Conservation (phyloP, 2,797 vertebrate genomes). For the Oreortyx pictus region DNA sequence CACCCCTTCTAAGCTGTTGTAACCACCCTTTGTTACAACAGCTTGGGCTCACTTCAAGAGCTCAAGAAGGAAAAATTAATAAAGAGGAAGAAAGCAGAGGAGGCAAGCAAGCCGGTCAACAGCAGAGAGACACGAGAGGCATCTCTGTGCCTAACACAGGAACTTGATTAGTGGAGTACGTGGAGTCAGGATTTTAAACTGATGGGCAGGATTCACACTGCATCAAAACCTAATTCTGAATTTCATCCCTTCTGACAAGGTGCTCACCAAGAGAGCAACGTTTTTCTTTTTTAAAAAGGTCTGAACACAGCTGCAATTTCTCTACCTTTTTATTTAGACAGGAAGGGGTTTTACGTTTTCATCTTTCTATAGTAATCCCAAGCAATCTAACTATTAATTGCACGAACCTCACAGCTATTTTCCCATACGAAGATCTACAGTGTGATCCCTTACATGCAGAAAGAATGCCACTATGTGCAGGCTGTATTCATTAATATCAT, state of each 20-base stretch:
- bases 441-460: slow-evolving; percentile 28
- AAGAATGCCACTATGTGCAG: slow-evolving; percentile 47
- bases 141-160: background rate
- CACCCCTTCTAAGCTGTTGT: slow-evolving; percentile 47
- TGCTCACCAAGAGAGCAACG: background rate
- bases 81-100: slow-evolving; percentile 40
- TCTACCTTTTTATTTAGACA: background rate
- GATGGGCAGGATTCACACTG: background rate
- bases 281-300: accelerated
- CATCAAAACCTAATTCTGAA: background rate
- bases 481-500: slow-evolving; percentile 68
- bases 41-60: slow-evolving; percentile 26
- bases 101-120: slow-evolving; percentile 47
- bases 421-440: slow-evolving; percentile 21
- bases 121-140: slow-evolving; percentile 18
- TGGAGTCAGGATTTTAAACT: background rate
- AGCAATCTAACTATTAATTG: background rate
- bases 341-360: background rate
- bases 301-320: background rate
- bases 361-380: background rate
- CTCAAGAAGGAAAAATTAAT: slow-evolving; percentile 65
- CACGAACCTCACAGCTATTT: background rate
- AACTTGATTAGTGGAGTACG: slow-evolving; percentile 28
- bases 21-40: slow-evolving; percentile 66
- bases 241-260: background rate